phyloP scores from a whole-genome alignment of 2,113 vertebrate genomes.

The Hyaena hyaena region DNA sequence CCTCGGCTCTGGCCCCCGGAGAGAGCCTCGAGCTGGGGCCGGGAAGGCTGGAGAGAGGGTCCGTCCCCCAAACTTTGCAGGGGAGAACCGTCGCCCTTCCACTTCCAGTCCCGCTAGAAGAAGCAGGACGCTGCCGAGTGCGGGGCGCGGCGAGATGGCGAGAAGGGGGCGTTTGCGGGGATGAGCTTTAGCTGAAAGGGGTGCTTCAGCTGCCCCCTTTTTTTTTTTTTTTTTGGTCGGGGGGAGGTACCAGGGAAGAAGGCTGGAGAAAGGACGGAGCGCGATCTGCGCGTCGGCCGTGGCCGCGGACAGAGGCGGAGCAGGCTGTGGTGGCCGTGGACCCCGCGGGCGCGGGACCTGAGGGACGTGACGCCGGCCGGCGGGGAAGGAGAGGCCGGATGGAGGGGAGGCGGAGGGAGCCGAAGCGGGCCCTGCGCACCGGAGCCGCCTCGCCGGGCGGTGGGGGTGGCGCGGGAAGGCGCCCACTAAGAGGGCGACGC shows the following conservation, averaged over 20 bases:
- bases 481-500: background rate
- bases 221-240: background rate
- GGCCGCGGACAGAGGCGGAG: background rate
- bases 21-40: background rate
- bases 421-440: background rate
- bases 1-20: background rate
- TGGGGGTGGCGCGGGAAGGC: background rate
- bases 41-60: conserved; percentile 47
- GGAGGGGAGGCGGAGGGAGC: background rate
- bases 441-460: background rate
- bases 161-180: background rate
- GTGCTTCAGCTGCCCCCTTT: background rate
- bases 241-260: background rate
- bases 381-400: background rate
- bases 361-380: background rate
- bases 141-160: background rate
- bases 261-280: conserved; percentile 5
- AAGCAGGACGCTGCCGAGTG: background rate
- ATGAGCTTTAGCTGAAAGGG: conserved; percentile 18
- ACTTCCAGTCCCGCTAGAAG: background rate
- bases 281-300: background rate
- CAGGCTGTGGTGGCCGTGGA: background rate
- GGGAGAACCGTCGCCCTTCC: conserved; percentile 30
- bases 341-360: background rate
- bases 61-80: conserved; percentile 73